Conservation (phyloP, 2,113 vertebrate species). For the Vicugna pacos region DNA sequence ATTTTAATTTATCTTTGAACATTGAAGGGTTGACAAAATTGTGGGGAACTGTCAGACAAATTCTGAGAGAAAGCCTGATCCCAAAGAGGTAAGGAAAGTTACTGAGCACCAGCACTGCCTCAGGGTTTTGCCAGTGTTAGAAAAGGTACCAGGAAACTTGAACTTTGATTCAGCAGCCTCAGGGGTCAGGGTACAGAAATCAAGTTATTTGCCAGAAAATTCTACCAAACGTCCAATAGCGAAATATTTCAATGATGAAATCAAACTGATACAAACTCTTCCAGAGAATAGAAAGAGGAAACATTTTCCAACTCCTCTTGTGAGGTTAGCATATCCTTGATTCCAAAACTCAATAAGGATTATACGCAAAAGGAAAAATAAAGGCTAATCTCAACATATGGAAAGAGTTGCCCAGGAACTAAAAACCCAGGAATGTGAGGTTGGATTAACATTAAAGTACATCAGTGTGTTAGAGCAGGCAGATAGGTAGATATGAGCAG, state of each 20-base stretch:
- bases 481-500: too few relatives aligned
- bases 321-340: background rate
- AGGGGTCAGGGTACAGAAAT: background rate
- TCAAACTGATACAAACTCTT: background rate
- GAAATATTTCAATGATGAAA: slow-evolving; percentile 47
- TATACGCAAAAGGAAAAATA: background rate
- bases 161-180: background rate
- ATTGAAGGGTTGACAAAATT: slow-evolving; percentile 12
- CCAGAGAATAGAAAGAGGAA: background rate
- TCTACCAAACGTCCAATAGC: slow-evolving; percentile 19
- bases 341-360: background rate
- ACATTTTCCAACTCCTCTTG: background rate
- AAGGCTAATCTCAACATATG: background rate
- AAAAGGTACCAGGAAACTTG: background rate
- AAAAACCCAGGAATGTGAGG: slow-evolving; percentile 1
- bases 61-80: background rate
- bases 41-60: background rate
- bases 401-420: background rate
- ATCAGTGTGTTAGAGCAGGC: too few relatives aligned
- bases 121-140: background rate
- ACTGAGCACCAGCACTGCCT: background rate
- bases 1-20: background rate
- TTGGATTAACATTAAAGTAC: slow-evolving; percentile 2
- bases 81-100: background rate
- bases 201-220: slow-evolving; percentile 1